phyloP scores from a whole-genome alignment of 2,113 vertebrate genomes.

The Myocastor coypus region DNA sequence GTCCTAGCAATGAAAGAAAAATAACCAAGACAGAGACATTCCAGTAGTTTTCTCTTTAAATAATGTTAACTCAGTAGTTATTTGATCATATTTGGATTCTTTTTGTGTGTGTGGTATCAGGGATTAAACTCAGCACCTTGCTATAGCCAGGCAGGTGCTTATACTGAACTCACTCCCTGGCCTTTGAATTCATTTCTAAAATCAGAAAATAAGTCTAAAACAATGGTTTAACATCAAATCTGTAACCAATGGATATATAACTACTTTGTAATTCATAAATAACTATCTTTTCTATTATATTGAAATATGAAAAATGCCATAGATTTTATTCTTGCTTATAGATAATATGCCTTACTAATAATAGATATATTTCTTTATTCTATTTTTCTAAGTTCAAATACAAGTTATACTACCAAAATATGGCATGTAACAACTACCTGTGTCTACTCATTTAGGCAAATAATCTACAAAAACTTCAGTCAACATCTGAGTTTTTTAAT shows the following conservation, averaged over 20 bases:
- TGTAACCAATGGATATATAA: slow-evolving; percentile 69
- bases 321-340: neutral
- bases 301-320: slow-evolving; percentile 62
- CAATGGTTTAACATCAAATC: slow-evolving; percentile 72
- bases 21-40: neutral
- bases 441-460: slow-evolving; percentile 25
- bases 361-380: neutral
- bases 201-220: neutral
- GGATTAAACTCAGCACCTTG: no score
- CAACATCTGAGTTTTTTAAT: slow-evolving; percentile 2
- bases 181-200: neutral
- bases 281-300: slow-evolving; percentile 29
- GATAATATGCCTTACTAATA: neutral
- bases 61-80: neutral
- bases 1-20: no score
- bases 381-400: neutral
- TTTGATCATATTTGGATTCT: neutral
- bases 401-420: neutral
- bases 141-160: no score
- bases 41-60: neutral
- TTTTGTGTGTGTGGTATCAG: no score
- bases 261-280: slow-evolving; percentile 69
- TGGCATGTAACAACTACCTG: neutral
- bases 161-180: no score
- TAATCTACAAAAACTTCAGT: neutral